Percentiles rank a stretch among this genome's conserved stretches.
Evolutionary conservation across 2,113 vertebrate species (phyloP).

Genomic region (Turdus rufiventris): DNA sequence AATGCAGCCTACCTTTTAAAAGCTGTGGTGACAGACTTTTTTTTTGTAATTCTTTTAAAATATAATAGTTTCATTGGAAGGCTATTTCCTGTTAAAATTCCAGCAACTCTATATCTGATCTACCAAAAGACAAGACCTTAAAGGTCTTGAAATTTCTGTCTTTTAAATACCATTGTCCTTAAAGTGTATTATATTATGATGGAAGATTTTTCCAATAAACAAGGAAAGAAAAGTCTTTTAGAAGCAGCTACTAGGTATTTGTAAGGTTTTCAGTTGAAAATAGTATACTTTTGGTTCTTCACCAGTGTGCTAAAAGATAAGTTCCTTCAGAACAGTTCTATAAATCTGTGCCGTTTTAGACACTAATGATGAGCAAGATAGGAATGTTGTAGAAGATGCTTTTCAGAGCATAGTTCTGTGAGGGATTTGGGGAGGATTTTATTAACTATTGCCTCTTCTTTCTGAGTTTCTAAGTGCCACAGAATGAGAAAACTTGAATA

Average conservation of each 20-base stretch:
- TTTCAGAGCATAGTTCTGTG: neutral
- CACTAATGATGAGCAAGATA: neutral
- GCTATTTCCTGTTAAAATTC: slow-evolving; percentile 6
- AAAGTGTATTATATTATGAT: neutral
- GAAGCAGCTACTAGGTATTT: neutral
- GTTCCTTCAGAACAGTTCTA: neutral
- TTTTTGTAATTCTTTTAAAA: neutral
- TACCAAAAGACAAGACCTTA: neutral
- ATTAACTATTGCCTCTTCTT: neutral
- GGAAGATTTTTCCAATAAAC: slow-evolving; percentile 26
- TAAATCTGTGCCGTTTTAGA: neutral
- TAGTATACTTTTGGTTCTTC: neutral
- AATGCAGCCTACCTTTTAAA: slow-evolving; percentile 1
- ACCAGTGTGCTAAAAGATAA: neutral
- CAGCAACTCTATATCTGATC: neutral
- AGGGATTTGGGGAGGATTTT: neutral
- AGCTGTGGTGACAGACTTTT: neutral
- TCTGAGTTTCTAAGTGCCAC: neutral
- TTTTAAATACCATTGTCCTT: slow-evolving; percentile 13
- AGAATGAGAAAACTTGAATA: neutral
- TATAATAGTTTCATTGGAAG: neutral
- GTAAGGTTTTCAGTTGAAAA: neutral
- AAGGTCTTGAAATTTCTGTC: slow-evolving; percentile 3
- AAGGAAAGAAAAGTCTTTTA: slow-evolving; percentile 8
- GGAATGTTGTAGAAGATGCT: neutral